These are phyloP conservation scores for Scrobipalpa atriplicella DNA, from an alignment of 2,888 invertebrate genomes.

Conservation along the genomic window DNA sequence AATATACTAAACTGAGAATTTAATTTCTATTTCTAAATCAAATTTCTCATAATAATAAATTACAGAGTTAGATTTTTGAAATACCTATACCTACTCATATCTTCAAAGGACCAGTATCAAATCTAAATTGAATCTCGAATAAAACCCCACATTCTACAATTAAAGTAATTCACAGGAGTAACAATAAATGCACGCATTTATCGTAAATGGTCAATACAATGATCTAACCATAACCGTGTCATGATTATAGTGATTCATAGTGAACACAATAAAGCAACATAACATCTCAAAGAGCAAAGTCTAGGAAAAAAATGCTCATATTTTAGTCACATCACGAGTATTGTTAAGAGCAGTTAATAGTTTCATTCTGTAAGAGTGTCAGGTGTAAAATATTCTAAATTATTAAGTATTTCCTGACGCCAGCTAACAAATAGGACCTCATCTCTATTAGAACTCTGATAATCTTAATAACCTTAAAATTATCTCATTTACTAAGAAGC, in stretches of 20 bases:
- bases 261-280: not conserved
- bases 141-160: not conserved
- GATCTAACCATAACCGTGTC: constrained; percentile 9
- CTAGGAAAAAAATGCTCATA: not conserved
- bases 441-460: constrained; percentile 13
- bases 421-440: not conserved
- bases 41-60: too few species aligned
- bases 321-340: too few species aligned
- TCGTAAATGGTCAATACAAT: constrained; percentile 18
- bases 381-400: not conserved
- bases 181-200: constrained; percentile 27
- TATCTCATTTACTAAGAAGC: not conserved
- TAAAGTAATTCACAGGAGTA: not conserved
- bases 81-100: too few species aligned
- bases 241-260: constrained; percentile 8
- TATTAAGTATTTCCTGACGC: too few species aligned
- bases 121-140: too few species aligned
- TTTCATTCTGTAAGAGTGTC: too few species aligned
- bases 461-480: constrained; percentile 17
- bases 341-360: not conserved
- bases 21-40: too few species aligned
- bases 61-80: too few species aligned
- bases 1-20: too few species aligned
- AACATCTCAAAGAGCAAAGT: not conserved
- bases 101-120: too few species aligned